Conservation (phyloP, 2,888 invertebrate species). For the Pterostichus niger region DNA sequence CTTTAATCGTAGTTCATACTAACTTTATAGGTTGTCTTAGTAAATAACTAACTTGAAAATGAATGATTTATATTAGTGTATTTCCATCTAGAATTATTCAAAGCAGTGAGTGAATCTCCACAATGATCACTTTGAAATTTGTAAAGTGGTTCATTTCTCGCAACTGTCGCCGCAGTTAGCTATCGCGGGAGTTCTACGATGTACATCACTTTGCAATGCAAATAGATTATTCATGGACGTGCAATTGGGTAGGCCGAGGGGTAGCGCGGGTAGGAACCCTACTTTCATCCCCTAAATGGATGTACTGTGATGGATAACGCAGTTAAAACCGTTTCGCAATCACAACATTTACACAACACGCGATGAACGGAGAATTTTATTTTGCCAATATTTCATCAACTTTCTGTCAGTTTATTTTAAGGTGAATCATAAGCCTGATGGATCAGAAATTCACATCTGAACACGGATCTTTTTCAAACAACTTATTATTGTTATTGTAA, state of each 20-base stretch:
- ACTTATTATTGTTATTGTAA: too few relatives aligned
- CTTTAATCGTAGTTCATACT: too few relatives aligned
- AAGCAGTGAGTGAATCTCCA: not conserved
- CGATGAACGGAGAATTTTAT: not conserved
- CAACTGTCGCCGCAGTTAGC: slow-evolving; percentile 16
- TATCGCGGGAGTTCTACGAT: slow-evolving; percentile 20
- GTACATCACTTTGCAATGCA: slow-evolving; percentile 50
- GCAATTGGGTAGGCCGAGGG: not conserved
- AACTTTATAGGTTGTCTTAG: too few relatives aligned
- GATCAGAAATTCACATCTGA: too few relatives aligned
- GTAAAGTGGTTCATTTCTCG: slow-evolving; percentile 35
- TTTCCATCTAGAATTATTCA: too few relatives aligned
- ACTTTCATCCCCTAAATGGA: slow-evolving; percentile 8
- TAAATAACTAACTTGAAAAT: too few relatives aligned
- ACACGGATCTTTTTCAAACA: too few relatives aligned
- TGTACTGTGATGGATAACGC: slow-evolving; percentile 28
- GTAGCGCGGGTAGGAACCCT: not conserved
- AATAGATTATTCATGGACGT: slow-evolving; percentile 50
- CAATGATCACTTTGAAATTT: slow-evolving; percentile 25
- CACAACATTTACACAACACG: slow-evolving; percentile 11
- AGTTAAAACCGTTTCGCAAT: slow-evolving; percentile 24
- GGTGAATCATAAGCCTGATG: too few relatives aligned
- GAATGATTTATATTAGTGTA: too few relatives aligned
- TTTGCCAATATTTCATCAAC: too few relatives aligned
- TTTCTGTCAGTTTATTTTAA: too few relatives aligned